Evolutionary conservation across 2,888 invertebrate genomes (phyloP).

Genomic region (Celastrina argiolus): DNA sequence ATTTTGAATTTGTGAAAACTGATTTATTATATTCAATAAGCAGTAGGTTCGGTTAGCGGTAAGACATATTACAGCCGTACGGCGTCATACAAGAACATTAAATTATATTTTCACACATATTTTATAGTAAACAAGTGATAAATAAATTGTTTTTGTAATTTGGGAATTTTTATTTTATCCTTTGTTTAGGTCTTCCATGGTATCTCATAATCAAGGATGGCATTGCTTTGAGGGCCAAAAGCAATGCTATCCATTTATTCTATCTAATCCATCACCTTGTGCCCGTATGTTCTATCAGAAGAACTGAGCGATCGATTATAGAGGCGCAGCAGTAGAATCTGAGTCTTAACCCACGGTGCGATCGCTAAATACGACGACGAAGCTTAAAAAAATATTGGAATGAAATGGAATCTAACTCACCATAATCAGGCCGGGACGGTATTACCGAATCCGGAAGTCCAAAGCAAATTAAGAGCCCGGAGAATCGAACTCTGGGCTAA

Average conservation of each 20-base stretch:
- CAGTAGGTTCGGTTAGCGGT: neutral
- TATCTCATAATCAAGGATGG: neutral
- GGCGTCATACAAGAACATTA: slow-evolving; percentile 40
- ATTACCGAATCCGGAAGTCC: too few species aligned
- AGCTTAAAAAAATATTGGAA: too few species aligned
- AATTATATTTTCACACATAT: slow-evolving; percentile 38
- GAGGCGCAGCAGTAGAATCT: too few species aligned
- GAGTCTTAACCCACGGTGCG: too few species aligned
- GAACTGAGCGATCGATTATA: too few species aligned
- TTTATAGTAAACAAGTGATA: slow-evolving; percentile 48
- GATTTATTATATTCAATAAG: neutral
- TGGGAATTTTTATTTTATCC: slow-evolving; percentile 24
- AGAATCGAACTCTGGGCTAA: too few species aligned
- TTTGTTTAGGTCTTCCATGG: neutral
- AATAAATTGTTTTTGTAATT: slow-evolving; percentile 32
- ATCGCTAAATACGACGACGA: too few species aligned
- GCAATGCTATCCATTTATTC: neutral
- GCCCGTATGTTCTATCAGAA: neutral
- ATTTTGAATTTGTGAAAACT: neutral
- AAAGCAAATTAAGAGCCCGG: too few species aligned
- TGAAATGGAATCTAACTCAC: too few species aligned
- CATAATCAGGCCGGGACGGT: too few species aligned
- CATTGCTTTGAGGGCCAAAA: neutral
- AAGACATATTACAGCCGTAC: neutral
- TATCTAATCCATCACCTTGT: neutral